Base-by-base conservation (phyloP, 2,888 invertebrate genomes). In the Lottia scabra region DNA sequence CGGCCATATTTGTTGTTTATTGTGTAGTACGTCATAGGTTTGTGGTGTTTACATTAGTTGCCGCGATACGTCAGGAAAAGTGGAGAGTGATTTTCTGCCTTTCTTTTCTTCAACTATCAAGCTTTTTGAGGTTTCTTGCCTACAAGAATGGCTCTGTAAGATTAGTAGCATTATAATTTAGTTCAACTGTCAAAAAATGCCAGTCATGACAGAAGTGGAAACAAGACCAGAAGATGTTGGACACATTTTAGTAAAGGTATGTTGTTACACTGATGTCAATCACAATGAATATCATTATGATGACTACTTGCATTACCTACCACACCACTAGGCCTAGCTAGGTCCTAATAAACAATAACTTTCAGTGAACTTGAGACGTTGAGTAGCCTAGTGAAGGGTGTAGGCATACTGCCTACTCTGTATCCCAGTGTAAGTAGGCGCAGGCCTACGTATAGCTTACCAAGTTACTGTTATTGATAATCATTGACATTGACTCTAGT, bases 161-260 rank as follows among this genome's bases (percentile, higher is more conserved):
- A 68, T n/a, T 38, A 8, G 10, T 38, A 38, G 2, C 30, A 30
- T 30, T 30, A 38, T 1, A 38, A 5, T 8, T 5, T 8, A 38
- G 38, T 6, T 38, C 10, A 6, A 38, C 45, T 23, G n/a, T n/a
- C n/a, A n/a, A 4, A 45, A 23, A 66, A 76, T 75, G 72, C 70
- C 78, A 27, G 79, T 72, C 43, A 85, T 85, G 86, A 84, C 83
- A 44, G 86, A 86, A 65, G 70, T 84, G 46, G 83, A 84, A 71
- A 76, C 80, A 6, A 80, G 83, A 23, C 82, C 87, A 13, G 86
- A 87, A 69, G 87, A 87, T 76, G 85, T 88, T 65, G 88, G 88
- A 65, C 85, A 88, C 75, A 87, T 87, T 48, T 79, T 88, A 63
- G 83, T 88, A n/a, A 86, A 87, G 83, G 88, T 86, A 80, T 77